Percentiles rank a stretch among this genome's conserved stretches.
These are phyloP conservation scores for Zootermopsis nevadensis DNA, from an alignment of 2,888 invertebrate species.

Conservation along the genomic window DNA sequence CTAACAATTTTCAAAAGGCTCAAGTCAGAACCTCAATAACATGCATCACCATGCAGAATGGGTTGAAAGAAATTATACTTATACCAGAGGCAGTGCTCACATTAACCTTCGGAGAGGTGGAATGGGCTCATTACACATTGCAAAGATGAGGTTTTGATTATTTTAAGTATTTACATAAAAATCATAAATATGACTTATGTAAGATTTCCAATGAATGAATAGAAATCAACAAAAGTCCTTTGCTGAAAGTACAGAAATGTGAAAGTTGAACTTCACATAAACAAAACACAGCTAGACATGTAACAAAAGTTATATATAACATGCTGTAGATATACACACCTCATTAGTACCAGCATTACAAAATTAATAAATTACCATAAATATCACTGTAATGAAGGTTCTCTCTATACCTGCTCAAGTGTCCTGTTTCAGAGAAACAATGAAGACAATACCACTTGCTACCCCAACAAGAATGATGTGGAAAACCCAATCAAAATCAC, in stretches of 20 bases:
- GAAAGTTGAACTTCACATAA: constrained; percentile 16
- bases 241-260: not conserved
- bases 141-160: not conserved
- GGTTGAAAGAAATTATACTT: not conserved
- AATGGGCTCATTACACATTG: not conserved
- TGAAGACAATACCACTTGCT: not conserved
- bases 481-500: not conserved
- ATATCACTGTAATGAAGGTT: not conserved
- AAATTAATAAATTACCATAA: constrained; percentile 26
- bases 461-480: not conserved
- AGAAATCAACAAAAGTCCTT: not conserved
- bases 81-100: not conserved
- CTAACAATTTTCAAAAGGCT: not conserved
- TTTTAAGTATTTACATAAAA: not conserved
- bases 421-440: not conserved
- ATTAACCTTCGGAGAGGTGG: not conserved
- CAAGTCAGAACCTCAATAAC: not conserved
- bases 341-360: constrained; percentile 7
- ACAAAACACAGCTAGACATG: not conserved
- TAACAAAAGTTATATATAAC: not conserved
- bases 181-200: not conserved
- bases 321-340: constrained; percentile 2
- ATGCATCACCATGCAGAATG: not conserved
- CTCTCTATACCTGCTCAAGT: not conserved
- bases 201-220: not conserved